These are phyloP conservation scores for Balearica regulorum DNA, from an alignment of 2,797 vertebrate species.

Conservation along the genomic window DNA sequence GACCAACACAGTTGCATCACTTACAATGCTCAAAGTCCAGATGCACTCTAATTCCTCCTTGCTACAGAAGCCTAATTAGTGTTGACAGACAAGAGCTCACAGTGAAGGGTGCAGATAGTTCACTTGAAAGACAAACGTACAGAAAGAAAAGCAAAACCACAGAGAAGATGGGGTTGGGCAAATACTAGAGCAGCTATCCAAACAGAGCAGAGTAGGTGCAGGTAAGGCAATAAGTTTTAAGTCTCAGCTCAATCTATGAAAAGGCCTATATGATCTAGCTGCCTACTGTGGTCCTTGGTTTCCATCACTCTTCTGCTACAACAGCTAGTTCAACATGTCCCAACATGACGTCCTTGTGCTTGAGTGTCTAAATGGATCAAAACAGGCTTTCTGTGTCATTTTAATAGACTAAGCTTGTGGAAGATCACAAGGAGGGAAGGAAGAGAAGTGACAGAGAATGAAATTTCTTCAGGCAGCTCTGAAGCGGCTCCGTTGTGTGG, in stretches of 20 bases:
- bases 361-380: background rate
- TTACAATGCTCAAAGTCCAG: background rate
- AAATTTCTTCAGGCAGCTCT: background rate
- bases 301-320: background rate
- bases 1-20: background rate
- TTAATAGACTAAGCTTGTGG: background rate
- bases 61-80: constrained; percentile 9
- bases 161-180: background rate
- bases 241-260: background rate
- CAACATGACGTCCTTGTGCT: background rate
- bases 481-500: background rate
- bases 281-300: background rate
- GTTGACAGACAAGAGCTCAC: constrained; percentile 10
- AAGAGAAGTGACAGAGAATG: background rate
- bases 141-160: background rate
- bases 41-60: background rate
- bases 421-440: background rate
- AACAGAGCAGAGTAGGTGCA: constrained; percentile 9
- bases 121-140: constrained; percentile 5
- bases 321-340: background rate
- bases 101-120: background rate
- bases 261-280: background rate
- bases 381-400: background rate
- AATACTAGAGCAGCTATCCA: constrained; percentile 10
- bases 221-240: background rate